phyloP scores from a whole-genome alignment of 2,888 invertebrate species.

The Agrotis exclamationis region DNA sequence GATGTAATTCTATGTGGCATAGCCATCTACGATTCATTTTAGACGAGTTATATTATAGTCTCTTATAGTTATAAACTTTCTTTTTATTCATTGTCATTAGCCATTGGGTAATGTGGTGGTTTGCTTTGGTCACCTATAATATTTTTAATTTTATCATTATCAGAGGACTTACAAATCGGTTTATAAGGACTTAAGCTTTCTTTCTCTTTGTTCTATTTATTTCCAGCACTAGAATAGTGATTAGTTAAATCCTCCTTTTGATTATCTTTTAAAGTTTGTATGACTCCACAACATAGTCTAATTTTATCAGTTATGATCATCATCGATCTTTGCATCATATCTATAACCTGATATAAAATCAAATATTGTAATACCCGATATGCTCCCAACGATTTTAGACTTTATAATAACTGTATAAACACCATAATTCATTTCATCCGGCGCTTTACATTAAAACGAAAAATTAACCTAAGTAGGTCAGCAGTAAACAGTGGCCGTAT shows the following conservation, averaged over 20 bases:
- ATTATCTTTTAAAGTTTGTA: background rate
- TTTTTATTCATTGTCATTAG: background rate
- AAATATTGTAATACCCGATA: constrained; percentile 23
- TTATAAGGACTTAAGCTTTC: background rate
- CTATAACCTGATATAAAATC: constrained; percentile 22
- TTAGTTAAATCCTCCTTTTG: background rate
- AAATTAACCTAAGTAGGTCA: constrained; percentile 69
- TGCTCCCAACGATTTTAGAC: constrained; percentile 21
- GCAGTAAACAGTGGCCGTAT: constrained; percentile 57
- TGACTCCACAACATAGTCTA: background rate
- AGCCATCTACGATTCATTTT: constrained; percentile 16
- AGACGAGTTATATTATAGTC: background rate
- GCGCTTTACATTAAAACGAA: constrained; percentile 57
- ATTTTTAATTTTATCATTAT: background rate
- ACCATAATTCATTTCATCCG: constrained; percentile 30
- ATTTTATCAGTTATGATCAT: constrained; percentile 24
- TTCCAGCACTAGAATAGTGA: background rate
- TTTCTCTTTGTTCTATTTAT: background rate
- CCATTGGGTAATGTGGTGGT: background rate
- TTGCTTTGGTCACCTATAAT: background rate
- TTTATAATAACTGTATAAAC: constrained; percentile 25
- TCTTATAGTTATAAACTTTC: background rate
- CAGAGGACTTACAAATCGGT: background rate
- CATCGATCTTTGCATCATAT: constrained; percentile 30
- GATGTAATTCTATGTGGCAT: constrained; percentile 20